phyloP scores from a whole-genome alignment of 2,888 invertebrate species.

The Diabrotica balteata region DNA sequence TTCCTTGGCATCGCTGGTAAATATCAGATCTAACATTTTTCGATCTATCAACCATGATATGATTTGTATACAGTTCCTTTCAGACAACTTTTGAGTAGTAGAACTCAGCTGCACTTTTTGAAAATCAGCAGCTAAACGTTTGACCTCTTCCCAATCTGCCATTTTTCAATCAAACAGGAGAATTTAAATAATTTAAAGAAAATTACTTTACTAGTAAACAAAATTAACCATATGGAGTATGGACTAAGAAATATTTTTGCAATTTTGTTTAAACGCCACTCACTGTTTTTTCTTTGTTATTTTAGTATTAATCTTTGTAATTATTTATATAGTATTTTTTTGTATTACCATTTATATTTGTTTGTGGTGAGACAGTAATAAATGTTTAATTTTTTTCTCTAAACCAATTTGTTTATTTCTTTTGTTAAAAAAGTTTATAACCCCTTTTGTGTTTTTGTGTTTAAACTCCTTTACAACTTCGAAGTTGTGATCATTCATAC shows the following conservation, averaged over 20 bases:
- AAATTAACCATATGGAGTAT: slow-evolving; percentile 26
- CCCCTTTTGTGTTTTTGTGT: too few relatives aligned
- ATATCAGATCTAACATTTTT: slow-evolving; percentile 88
- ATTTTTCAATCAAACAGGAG: slow-evolving; percentile 37
- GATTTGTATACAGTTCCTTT: slow-evolving; percentile 96
- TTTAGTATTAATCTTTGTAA: too few relatives aligned
- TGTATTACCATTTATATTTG: too few relatives aligned
- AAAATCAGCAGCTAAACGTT: slow-evolving; percentile 95
- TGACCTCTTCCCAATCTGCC: slow-evolving; percentile 96
- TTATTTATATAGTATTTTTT: too few relatives aligned
- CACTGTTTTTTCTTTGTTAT: too few relatives aligned
- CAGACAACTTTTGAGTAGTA: slow-evolving; percentile 89
- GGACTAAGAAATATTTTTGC: slow-evolving; percentile 19
- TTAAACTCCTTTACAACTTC: too few relatives aligned
- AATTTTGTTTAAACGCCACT: slow-evolving; percentile 25
- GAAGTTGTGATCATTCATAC: too few relatives aligned
- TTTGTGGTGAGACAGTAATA: too few relatives aligned
- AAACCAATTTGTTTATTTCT: too few relatives aligned
- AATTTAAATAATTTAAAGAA: slow-evolving; percentile 14
- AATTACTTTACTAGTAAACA: slow-evolving; percentile 8
- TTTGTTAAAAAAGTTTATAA: too few relatives aligned
- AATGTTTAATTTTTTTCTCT: too few relatives aligned
- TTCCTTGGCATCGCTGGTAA: slow-evolving; percentile 96
- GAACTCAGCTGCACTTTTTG: slow-evolving; percentile 93
- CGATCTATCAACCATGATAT: slow-evolving; percentile 85